Evolutionary conservation across 2,113 vertebrate genomes (phyloP), one percentile per base, ranked within the genome.

Genomic region (Cervus canadensis): DNA sequence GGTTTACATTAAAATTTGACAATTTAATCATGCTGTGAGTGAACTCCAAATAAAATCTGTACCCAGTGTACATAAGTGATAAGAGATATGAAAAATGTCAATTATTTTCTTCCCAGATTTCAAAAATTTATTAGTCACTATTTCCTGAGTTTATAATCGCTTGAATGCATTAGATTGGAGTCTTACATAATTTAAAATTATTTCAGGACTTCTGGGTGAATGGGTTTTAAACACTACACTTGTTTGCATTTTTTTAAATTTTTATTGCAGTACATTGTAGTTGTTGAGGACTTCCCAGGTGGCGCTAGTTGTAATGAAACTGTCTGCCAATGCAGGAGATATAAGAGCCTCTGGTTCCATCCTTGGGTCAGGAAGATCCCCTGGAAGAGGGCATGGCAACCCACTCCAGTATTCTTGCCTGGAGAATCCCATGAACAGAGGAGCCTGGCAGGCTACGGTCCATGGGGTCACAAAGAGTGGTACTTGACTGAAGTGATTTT

Each of bases 1-100:
- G 71, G 8, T 81, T 97, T 95, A 86, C 52, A 95, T 87, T 96
- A 97, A 95, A 91, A 74, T 71, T 33, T 95, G 60, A 96, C 94
- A 95, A 96, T 95, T 97, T 96, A 96, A 57, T 93, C 71, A 79
- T 88, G 40, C 87, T 93, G 33, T 89, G 43, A 71, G 28, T 92
- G 60, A 96, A 96, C 30, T 83, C 36, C 33, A 78, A 96, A 93
- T 54, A 15, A 88, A 78, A 82, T 93, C 59, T 91, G 17, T 74
- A 96, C 13, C 8, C 36, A 88, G 10, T 94, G 43, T 86, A 88
- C 16, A 19, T 82, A 93, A 93, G 19, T 57, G 45, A 96, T 78
- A 59, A 96, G 48, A 93, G 57, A 40, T 62, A 23, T 52, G 19
- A 82, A 95, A 96, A 94, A 82, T 52, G 43, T 62, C 56, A 91